A percentile compares a stretch with the other conserved stretches of the same genome.
phyloP scores from a whole-genome alignment of 2,797 vertebrate species.

The Platalea minor region DNA sequence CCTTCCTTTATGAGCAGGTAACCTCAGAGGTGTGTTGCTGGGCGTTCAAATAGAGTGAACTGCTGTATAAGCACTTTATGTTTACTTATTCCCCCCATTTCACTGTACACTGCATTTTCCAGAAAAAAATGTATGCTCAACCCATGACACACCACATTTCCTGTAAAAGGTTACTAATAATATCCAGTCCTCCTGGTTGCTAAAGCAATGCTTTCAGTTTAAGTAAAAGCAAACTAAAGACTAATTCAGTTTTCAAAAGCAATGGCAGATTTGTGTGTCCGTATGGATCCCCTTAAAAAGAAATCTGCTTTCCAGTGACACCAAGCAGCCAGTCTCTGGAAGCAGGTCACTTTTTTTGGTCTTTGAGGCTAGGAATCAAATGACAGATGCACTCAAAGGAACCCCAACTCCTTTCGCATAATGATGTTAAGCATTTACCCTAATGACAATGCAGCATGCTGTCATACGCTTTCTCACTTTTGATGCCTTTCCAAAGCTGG shows the following conservation, averaged over 20 bases:
- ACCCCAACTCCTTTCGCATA: neutral
- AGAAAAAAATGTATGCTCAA: conserved; percentile 15
- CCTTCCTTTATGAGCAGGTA: conserved; percentile 37
- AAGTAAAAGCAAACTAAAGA: conserved; percentile 22
- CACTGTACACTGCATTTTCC: neutral
- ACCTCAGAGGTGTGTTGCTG: conserved; percentile 16
- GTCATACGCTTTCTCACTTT: neutral
- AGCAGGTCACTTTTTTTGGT: neutral
- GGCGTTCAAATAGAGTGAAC: conserved; percentile 6
- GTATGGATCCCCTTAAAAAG: neutral
- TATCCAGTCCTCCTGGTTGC: conserved; percentile 15
- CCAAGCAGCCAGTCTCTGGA: neutral
- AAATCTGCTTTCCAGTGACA: neutral
- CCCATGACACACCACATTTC: conserved; percentile 5
- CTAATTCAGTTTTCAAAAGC: neutral
- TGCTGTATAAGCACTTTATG: conserved; percentile 14
- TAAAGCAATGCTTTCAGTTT: neutral
- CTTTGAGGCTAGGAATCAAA: neutral
- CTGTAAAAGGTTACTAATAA: conserved; percentile 51
- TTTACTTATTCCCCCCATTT: conserved; percentile 37
- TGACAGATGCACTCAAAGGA: neutral
- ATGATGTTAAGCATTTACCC: neutral
- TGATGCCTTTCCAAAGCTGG: neutral
- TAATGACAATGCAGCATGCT: neutral
- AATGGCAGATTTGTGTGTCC: neutral